A percentile compares a stretch with the other conserved stretches of the same genome.
Conservation (phyloP, 1,140 invertebrate species). For the Drosophila triauraria region DNA sequence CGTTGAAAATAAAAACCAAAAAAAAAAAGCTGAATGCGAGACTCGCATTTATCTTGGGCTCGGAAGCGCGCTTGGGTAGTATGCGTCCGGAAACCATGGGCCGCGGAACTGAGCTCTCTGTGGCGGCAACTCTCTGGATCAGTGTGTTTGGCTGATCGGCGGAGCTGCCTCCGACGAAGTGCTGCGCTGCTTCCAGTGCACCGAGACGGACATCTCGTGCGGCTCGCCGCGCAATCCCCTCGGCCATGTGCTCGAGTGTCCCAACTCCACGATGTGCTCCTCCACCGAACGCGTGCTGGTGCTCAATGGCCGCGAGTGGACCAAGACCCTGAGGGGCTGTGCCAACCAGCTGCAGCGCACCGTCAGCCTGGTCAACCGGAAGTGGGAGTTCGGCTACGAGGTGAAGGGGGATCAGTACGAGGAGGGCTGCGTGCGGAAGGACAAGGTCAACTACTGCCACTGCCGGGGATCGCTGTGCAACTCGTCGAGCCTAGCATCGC, state of each 20-base stretch:
- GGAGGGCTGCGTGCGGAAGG: slow-evolving; percentile 25
- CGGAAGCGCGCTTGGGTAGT: slow-evolving; percentile 19
- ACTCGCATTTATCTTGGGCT: slow-evolving; percentile 22
- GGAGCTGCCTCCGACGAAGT: neutral
- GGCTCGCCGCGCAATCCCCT: slow-evolving; percentile 1
- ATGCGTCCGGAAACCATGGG: slow-evolving; percentile 32
- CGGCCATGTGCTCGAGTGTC: slow-evolving; percentile 23
- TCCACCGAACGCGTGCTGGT: neutral
- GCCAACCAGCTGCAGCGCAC: slow-evolving; percentile 20
- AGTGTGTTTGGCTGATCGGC: slow-evolving; percentile 1
- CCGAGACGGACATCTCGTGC: slow-evolving; percentile 14
- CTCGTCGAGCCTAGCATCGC: neutral
- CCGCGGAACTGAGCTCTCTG: slow-evolving; percentile 24
- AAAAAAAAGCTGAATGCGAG: slow-evolving; percentile 6
- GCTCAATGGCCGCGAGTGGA: slow-evolving; percentile 10
- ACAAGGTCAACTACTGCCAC: slow-evolving; percentile 21
- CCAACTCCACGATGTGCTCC: slow-evolving; percentile 56
- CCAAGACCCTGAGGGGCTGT: slow-evolving; percentile 27
- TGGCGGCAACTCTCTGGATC: slow-evolving; percentile 6
- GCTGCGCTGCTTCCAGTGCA: slow-evolving; percentile 41
- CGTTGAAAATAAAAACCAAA: slow-evolving; percentile 13
- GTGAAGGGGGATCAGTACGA: slow-evolving; percentile 20
- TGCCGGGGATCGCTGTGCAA: slow-evolving; percentile 57
- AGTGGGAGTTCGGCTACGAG: neutral
- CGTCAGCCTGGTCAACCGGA: neutral